phyloP scores from a whole-genome alignment of 2,888 invertebrate species.

The Clitarchus hookeri region DNA sequence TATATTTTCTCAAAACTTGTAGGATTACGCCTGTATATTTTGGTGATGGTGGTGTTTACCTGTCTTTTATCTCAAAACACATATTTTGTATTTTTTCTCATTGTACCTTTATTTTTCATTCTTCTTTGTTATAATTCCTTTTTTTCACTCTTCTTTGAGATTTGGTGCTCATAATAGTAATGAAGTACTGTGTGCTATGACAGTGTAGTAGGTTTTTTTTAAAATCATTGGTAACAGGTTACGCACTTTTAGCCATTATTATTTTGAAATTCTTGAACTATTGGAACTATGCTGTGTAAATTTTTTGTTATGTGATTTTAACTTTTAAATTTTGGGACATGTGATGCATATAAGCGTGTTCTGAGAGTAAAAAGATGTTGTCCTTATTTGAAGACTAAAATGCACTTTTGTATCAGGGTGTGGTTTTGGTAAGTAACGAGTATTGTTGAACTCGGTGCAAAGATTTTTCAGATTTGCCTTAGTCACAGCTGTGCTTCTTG shows the following conservation, averaged over 20 bases:
- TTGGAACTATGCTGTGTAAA: neutral
- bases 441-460: neutral
- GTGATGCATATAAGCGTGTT: neutral
- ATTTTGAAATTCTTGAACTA: neutral
- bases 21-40: no score
- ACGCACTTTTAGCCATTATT: neutral
- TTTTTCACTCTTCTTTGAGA: no score
- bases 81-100: no score
- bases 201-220: no score
- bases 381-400: neutral
- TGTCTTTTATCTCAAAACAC: no score
- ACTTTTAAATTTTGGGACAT: neutral
- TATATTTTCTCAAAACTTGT: no score
- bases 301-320: neutral
- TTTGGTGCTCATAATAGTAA: no score
- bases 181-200: no score
- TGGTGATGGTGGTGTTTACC: no score
- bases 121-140: no score
- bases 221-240: no score
- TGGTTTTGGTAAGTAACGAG: neutral
- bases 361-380: neutral
- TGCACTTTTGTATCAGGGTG: neutral
- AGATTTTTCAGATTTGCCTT: neutral
- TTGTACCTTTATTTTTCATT: no score
- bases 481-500: constrained; percentile 1